Conservation (phyloP, 2,113 vertebrate species). For the Turnix velox region DNA sequence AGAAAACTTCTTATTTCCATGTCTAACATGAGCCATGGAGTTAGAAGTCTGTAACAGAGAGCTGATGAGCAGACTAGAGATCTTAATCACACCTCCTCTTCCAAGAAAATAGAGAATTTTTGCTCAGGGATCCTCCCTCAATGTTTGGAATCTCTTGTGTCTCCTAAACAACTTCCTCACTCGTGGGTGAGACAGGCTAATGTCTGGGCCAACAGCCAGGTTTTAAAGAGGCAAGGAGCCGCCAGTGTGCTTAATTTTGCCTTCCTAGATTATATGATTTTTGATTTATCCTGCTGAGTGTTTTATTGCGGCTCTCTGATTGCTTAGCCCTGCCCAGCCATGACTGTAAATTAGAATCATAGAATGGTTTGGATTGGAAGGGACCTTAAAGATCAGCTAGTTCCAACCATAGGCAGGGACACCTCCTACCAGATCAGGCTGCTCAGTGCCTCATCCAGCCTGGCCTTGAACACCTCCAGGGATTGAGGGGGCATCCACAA, state of each 20-base stretch:
- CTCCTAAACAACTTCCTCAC: not conserved
- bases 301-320: not conserved
- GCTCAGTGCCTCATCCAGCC: too few species aligned
- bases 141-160: not conserved
- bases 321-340: not conserved
- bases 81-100: not conserved
- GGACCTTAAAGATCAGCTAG: too few species aligned
- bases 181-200: not conserved
- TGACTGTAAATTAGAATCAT: too few species aligned
- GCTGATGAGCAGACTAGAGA: not conserved
- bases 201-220: conserved; percentile 7
- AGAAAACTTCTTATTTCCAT: not conserved
- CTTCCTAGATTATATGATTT: not conserved
- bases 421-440: too few species aligned
- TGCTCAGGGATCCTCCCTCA: not conserved
- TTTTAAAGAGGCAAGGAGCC: not conserved
- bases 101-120: not conserved
- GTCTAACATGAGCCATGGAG: not conserved
- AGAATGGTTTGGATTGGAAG: too few species aligned
- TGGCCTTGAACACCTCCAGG: too few species aligned
- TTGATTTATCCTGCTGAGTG: not conserved
- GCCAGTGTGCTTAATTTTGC: not conserved
- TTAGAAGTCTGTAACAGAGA: not conserved
- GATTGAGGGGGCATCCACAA: too few species aligned
- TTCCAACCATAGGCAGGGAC: too few species aligned